These are phyloP conservation scores for Contarinia nasturtii DNA, from an alignment of 1,140 invertebrate genomes.

Conservation along the genomic window DNA sequence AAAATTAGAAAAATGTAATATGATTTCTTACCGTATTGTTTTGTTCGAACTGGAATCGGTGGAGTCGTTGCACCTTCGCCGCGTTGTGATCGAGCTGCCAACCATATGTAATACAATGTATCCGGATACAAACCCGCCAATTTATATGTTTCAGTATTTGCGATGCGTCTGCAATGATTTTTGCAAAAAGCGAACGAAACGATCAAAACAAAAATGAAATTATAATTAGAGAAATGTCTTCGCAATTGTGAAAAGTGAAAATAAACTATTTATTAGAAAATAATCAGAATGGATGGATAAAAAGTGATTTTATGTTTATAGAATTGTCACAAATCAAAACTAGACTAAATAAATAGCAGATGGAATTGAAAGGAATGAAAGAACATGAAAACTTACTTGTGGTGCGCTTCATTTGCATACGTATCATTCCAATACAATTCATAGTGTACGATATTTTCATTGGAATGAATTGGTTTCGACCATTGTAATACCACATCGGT, in stretches of 20 bases:
- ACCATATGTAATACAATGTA: conserved; percentile 89
- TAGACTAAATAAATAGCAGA: not conserved
- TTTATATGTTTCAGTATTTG: conserved; percentile 65
- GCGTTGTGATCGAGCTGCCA: conserved; percentile 74
- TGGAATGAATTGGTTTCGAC: conserved; percentile 73
- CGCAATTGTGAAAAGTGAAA: not conserved
- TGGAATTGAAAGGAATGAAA: no score
- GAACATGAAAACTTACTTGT: conserved; percentile 31
- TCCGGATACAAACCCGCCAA: conserved; percentile 81
- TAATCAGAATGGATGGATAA: not conserved
- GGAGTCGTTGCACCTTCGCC: conserved; percentile 89
- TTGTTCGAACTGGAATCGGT: conserved; percentile 82
- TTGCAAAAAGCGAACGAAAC: not conserved
- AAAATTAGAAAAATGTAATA: no score
- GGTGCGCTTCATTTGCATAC: conserved; percentile 58
- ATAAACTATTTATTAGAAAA: not conserved
- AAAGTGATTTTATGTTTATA: conserved; percentile 1
- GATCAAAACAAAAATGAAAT: not conserved
- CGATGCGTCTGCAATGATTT: conserved; percentile 37
- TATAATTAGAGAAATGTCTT: not conserved
- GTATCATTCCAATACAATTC: conserved; percentile 97
- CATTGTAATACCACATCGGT: conserved; percentile 73
- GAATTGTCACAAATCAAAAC: not conserved
- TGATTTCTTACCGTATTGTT: conserved; percentile 81
- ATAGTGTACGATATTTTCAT: conserved; percentile 84